These are phyloP conservation scores for Melanotaenia boesemani DNA, from an alignment of 2,797 vertebrate species.

Conservation along the genomic window DNA sequence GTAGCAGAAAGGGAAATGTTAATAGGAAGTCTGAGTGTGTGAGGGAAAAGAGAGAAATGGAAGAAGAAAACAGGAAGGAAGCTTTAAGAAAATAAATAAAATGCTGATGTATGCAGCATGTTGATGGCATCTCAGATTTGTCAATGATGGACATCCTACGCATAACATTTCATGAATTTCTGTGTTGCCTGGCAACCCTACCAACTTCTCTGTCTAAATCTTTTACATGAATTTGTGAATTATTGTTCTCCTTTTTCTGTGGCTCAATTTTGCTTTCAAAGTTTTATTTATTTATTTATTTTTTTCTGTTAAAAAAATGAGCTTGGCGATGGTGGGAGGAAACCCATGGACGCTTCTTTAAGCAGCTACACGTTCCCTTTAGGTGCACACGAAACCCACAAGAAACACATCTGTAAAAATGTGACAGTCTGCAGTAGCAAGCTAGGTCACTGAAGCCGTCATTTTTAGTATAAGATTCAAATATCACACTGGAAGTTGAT, in stretches of 20 bases:
- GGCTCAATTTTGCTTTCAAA: slow-evolving; percentile 33
- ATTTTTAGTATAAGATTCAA: no score
- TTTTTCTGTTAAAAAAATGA: not conserved
- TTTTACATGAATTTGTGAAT: slow-evolving; percentile 29
- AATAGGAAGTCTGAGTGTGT: slow-evolving; percentile 6
- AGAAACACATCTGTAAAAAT: not conserved
- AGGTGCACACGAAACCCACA: not conserved
- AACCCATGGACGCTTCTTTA: slow-evolving; percentile 20
- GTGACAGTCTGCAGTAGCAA: slow-evolving; percentile 12
- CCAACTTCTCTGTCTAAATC: slow-evolving; percentile 41
- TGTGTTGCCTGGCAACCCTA: slow-evolving; percentile 78
- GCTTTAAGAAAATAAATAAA: slow-evolving; percentile 5
- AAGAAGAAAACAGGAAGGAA: not conserved
- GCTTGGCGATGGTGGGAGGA: slow-evolving; percentile 26
- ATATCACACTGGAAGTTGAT: no score
- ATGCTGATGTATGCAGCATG: slow-evolving; percentile 41
- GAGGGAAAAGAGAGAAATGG: not conserved
- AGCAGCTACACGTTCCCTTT: not conserved
- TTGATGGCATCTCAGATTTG: slow-evolving; percentile 60
- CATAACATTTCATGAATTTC: slow-evolving; percentile 70
- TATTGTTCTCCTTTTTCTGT: slow-evolving; percentile 14
- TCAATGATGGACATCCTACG: slow-evolving; percentile 78
- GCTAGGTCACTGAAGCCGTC: not conserved
- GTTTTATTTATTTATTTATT: not conserved
- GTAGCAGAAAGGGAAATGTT: slow-evolving; percentile 7